phyloP scores from a whole-genome alignment of 92 coral and sea anemone genomes.

The Scolanthus callimorphus region DNA sequence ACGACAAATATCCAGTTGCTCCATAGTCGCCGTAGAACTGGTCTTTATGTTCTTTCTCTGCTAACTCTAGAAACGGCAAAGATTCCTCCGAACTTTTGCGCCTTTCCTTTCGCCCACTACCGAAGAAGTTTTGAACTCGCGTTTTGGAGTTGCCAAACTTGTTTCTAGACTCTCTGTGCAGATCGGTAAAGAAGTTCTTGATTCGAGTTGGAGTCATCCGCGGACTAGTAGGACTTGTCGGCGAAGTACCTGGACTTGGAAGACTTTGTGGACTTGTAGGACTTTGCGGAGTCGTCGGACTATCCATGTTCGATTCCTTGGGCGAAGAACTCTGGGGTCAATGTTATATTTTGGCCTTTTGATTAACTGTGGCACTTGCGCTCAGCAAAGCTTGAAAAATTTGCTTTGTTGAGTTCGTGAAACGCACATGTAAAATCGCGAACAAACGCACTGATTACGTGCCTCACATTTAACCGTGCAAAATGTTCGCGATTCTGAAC shows the following conservation, averaged over 20 bases:
- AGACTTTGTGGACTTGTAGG: slow-evolving; percentile 10
- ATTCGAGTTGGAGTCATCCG: slow-evolving; percentile 38
- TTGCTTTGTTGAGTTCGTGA: too few species aligned
- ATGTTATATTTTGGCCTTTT: too few species aligned
- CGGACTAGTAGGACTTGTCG: slow-evolving; percentile 34
- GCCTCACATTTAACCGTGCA: too few species aligned
- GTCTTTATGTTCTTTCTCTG: slow-evolving; percentile 57
- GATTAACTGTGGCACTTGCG: too few species aligned
- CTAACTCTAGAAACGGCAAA: slow-evolving; percentile 50
- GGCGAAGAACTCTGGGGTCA: too few species aligned
- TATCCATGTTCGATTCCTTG: slow-evolving; percentile 3
- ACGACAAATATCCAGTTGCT: too few species aligned
- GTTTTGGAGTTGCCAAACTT: slow-evolving; percentile 40
- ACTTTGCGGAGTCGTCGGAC: slow-evolving; percentile 14
- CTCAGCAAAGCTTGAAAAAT: too few species aligned
- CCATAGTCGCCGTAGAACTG: too few species aligned
- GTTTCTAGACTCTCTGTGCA: slow-evolving; percentile 60
- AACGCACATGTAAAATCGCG: too few species aligned
- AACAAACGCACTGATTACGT: too few species aligned
- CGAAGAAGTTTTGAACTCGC: slow-evolving; percentile 41
- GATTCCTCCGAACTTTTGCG: slow-evolving; percentile 30
- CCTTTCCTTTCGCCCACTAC: slow-evolving; percentile 29
- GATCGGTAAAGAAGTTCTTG: slow-evolving; percentile 54
- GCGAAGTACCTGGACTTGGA: slow-evolving; percentile 1
- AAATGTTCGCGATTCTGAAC: too few species aligned